Evolutionary conservation across 2,113 vertebrate species (phyloP).

Genomic region (Indicator maculatus): DNA sequence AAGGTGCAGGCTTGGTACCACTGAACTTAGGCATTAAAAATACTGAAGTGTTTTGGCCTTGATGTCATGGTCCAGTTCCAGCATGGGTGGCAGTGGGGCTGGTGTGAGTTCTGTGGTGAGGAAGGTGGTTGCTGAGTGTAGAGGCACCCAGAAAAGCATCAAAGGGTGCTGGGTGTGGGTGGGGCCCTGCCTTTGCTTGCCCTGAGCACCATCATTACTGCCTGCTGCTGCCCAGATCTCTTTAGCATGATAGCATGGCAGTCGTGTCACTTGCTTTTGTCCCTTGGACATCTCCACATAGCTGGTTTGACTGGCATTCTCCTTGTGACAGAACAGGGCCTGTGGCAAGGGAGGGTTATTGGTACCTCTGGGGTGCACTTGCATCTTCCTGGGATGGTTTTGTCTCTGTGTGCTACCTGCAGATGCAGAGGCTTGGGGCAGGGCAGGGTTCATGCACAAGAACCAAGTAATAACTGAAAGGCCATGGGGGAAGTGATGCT

Average conservation of each 20-base stretch:
- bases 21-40: not conserved
- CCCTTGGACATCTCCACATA: not conserved
- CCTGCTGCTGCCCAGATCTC: not conserved
- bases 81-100: not conserved
- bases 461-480: not conserved
- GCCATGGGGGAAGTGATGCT: accelerated
- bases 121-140: not conserved
- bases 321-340: not conserved
- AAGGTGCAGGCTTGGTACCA: not conserved
- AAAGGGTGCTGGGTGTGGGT: not conserved
- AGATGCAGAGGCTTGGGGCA: not conserved
- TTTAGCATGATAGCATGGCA: not conserved
- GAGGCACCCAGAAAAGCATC: not conserved
- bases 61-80: not conserved
- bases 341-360: not conserved
- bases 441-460: not conserved
- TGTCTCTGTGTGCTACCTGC: not conserved
- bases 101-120: not conserved
- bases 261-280: not conserved
- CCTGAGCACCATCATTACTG: not conserved
- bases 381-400: not conserved
- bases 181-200: not conserved
- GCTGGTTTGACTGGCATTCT: not conserved
- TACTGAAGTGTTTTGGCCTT: not conserved
- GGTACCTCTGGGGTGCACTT: not conserved